phyloP scores from a whole-genome alignment of 2,888 invertebrate species.

The Drosophila algonquin region DNA sequence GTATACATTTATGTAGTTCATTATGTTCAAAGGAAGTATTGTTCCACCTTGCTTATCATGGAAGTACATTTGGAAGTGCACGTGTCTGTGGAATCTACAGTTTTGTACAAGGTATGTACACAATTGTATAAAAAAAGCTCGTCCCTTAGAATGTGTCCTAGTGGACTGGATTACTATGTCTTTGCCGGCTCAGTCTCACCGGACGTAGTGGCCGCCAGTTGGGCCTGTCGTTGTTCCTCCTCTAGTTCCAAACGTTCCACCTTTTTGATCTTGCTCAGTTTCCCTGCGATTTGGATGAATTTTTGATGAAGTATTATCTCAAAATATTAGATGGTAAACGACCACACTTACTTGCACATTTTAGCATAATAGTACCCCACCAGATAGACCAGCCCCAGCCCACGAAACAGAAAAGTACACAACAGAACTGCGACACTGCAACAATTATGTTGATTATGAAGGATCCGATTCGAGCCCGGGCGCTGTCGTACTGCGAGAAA shows the following conservation, averaged over 20 bases:
- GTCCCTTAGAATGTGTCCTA: conserved; percentile 9
- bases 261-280: conserved; percentile 87
- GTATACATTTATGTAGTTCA: conserved; percentile 26
- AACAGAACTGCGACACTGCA: conserved; percentile 95
- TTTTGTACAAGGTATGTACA: conserved; percentile 45
- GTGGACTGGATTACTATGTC: conserved; percentile 48
- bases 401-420: conserved; percentile 96
- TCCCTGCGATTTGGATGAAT: conserved; percentile 84
- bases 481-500: conserved; percentile 92
- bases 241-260: conserved; percentile 84
- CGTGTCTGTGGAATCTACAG: conserved; percentile 56
- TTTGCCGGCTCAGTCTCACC: conserved; percentile 62
- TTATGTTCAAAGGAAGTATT: conserved; percentile 35
- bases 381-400: conserved; percentile 99
- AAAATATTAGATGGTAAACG: not conserved
- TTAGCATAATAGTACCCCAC: conserved; percentile 97
- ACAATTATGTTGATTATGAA: conserved; percentile 94
- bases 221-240: conserved; percentile 83
- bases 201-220: conserved; percentile 84
- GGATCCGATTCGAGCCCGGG: conserved; percentile 90
- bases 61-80: conserved; percentile 68
- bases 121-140: conserved; percentile 42
- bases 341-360: conserved; percentile 90
- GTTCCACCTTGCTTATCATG: conserved; percentile 41
- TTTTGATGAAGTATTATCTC: too few species aligned